phyloP scores from a whole-genome alignment of 1,140 invertebrate genomes.

The Microplitis demolitor region DNA sequence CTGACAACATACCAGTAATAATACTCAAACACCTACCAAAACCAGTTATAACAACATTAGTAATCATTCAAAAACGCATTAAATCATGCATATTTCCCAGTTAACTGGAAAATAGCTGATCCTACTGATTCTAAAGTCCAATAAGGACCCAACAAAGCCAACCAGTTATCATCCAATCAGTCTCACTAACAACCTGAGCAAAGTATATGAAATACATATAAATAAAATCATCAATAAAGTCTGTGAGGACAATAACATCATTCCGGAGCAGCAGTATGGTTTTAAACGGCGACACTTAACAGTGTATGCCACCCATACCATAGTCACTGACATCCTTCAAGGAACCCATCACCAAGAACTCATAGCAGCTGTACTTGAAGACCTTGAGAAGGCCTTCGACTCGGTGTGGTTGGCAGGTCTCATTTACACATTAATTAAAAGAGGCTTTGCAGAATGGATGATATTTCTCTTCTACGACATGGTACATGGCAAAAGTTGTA shows the following conservation, averaged over 20 bases:
- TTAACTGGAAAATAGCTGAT: no score
- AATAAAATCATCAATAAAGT: neutral
- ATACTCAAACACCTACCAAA: no score
- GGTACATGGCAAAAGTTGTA: neutral
- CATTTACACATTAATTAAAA: neutral
- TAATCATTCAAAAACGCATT: no score
- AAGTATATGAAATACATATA: neutral
- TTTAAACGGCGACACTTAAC: neutral
- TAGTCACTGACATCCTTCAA: neutral
- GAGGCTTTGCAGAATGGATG: no score
- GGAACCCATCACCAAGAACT: neutral
- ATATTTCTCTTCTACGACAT: neutral
- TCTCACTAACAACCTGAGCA: neutral
- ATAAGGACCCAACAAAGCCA: neutral
- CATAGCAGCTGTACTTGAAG: neutral
- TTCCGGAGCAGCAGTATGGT: neutral
- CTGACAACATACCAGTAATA: no score
- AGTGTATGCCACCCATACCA: neutral
- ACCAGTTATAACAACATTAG: no score
- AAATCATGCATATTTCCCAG: no score
- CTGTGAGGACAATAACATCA: neutral
- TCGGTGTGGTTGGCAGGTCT: neutral
- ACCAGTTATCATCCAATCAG: neutral
- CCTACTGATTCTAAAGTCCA: no score
- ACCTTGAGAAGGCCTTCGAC: conserved; percentile 3